These are phyloP conservation scores for Agrochola macilenta DNA, from an alignment of 2,888 invertebrate species.

Conservation along the genomic window DNA sequence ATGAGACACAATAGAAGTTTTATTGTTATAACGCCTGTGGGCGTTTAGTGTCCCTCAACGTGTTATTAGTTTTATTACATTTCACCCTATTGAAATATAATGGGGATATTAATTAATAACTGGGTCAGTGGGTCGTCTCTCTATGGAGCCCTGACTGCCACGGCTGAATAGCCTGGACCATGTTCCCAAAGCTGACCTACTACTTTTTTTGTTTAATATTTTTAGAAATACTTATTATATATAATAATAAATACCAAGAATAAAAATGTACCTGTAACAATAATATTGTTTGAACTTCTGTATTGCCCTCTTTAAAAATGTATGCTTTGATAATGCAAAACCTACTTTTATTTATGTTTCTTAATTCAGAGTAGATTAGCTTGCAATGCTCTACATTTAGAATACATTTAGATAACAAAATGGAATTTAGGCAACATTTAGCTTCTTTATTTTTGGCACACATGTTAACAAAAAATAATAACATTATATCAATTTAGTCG, in stretches of 20 bases:
- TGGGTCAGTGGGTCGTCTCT: too few species aligned
- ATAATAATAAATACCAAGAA: not conserved
- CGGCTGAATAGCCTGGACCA: not conserved
- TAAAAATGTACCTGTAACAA: not conserved
- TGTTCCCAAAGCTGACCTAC: not conserved
- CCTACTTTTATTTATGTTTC: not conserved
- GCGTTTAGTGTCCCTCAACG: too few species aligned
- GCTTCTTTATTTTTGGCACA: not conserved
- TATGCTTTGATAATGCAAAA: not conserved
- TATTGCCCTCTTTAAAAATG: not conserved
- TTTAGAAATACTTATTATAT: not conserved
- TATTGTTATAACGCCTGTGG: too few species aligned
- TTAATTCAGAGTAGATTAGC: conserved; percentile 3
- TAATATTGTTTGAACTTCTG: not conserved
- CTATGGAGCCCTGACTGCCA: not conserved
- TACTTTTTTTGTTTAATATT: not conserved
- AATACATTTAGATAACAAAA: conserved; percentile 9
- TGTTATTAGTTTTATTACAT: not conserved
- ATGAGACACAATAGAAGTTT: too few species aligned
- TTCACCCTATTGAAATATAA: not conserved
- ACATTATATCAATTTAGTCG: not conserved
- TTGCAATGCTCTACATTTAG: not conserved
- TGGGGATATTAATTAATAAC: not conserved
- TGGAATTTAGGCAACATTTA: conserved; percentile 14
- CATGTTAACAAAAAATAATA: conserved; percentile 14